Base-by-base conservation (phyloP, 2,113 vertebrate species). In the Chamaea fasciata region DNA sequence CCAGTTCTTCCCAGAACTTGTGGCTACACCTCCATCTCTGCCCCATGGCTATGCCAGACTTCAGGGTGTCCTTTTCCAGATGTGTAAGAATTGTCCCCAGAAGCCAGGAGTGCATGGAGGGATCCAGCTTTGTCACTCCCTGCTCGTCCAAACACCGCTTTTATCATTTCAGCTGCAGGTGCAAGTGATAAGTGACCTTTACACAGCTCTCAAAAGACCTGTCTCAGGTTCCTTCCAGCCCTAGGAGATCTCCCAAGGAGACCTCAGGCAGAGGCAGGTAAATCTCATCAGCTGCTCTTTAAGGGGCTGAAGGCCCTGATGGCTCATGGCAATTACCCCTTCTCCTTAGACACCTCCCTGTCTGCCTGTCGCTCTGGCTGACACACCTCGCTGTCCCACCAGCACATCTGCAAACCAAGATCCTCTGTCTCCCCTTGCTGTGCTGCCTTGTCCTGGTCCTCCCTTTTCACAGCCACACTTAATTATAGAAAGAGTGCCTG, bases 71-170 rank as follows among this genome's bases (percentile, higher is more conserved):
- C 30, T 55, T 75, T 82, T 47, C 42, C 56, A 82, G 70, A n/a
- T 47, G 21, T 8, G 15, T 17, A 44, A 49, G 60, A 47, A 69
- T 46, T 3, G 0, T 37, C 24, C 44, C 44, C 5, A 1, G 30
- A 24, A 37, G 35, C 6, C 83, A 85, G 53, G 16, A 74, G 50
- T 24, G 41, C 37, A 27, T 5, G 28, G 14, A 2, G 18, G 13
- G 39, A 30, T 23, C 26, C 44, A 68, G 44, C 10, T 79, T 39
- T 78, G 33, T 49, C 7, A 2, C 9, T 46, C 15, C 42, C n/a
- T 42, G 70, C 30, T 52, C 6, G 0, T 44, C 67, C 33, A 24
- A 67, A 63, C 22, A n/a, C 3, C 0, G 0, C 20, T 55, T 63
- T 21, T 26, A 8, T 20, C 5, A 0, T 70, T 90, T 62, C 44